phyloP scores from a whole-genome alignment of 1,140 invertebrate species.

The Brachionus rubens region DNA sequence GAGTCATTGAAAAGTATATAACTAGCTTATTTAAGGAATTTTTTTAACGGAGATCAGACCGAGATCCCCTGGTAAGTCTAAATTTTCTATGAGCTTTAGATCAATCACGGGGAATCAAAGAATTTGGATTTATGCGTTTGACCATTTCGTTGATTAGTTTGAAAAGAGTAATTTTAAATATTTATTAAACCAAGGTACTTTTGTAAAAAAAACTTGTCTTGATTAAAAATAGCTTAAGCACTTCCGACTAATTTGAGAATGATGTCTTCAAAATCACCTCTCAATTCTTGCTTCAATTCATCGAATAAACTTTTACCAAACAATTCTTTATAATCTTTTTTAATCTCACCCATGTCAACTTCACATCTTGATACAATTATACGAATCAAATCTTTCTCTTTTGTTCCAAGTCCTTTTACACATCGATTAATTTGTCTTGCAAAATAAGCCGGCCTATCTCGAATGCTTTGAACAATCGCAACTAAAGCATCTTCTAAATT shows the following conservation, averaged over 20 bases:
- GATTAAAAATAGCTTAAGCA: background rate
- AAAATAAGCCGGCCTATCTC: constrained; percentile 29
- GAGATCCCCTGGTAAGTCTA: too few species aligned
- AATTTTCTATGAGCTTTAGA: too few species aligned
- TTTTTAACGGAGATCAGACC: too few species aligned
- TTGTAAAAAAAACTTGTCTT: background rate
- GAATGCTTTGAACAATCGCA: background rate
- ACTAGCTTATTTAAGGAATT: too few species aligned
- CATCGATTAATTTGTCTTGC: background rate
- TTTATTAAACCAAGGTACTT: too few species aligned
- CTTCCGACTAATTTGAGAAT: background rate
- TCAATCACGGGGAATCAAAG: too few species aligned
- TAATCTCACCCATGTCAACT: constrained; percentile 36
- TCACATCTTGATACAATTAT: constrained; percentile 31
- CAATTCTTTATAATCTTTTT: constrained; percentile 15
- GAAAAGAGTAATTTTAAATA: too few species aligned
- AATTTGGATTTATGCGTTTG: too few species aligned
- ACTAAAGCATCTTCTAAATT: too few species aligned
- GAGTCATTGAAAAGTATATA: too few species aligned
- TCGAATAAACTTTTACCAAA: too few species aligned
- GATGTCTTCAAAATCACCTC: constrained; percentile 20
- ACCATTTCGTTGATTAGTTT: too few species aligned
- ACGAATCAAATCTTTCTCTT: constrained; percentile 41
- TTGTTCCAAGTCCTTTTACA: background rate
- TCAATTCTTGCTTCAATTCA: constrained; percentile 13